A percentile compares a stretch with the other conserved stretches of the same genome.
Conservation (phyloP, 2,888 invertebrate species). For the Colostygia pectinataria region DNA sequence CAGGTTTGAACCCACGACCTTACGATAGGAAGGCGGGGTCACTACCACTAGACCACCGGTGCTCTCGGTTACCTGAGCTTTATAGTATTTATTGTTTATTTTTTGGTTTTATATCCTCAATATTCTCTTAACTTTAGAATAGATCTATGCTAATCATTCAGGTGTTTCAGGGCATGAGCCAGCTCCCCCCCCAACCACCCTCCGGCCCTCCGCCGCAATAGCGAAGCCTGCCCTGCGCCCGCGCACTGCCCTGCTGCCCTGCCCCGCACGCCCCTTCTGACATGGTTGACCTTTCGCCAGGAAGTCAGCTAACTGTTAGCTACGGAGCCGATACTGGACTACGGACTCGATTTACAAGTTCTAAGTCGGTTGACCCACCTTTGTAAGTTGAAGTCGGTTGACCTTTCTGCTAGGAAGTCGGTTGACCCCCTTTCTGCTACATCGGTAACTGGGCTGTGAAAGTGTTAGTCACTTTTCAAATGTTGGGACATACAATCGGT, state of each 20-base stretch:
- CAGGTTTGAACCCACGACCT: too few species aligned
- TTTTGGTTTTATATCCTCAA: neutral
- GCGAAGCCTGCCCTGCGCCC: conserved; percentile 55
- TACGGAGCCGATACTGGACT: neutral
- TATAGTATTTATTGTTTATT: neutral
- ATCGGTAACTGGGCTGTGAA: neutral
- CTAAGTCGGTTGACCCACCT: conserved; percentile 1
- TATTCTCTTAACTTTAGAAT: conserved; percentile 10
- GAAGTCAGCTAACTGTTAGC: neutral
- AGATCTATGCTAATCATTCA: conserved; percentile 19
- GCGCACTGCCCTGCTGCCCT: conserved; percentile 40
- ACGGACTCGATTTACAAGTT: neutral
- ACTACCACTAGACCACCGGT: too few species aligned
- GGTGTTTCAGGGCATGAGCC: conserved; percentile 68
- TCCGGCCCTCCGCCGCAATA: conserved; percentile 73
- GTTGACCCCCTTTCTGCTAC: neutral
- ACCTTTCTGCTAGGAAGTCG: neutral
- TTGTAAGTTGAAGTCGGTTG: neutral
- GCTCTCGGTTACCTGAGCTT: too few species aligned
- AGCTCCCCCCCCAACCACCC: conserved; percentile 72
- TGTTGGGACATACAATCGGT: too few species aligned
- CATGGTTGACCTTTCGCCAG: conserved; percentile 9
- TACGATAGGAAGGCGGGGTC: too few species aligned
- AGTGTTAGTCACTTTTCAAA: neutral
- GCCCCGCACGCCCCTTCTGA: conserved; percentile 42